Evolutionary conservation across 1,140 invertebrate species (phyloP).

Genomic region (Andricus grossulariae): DNA sequence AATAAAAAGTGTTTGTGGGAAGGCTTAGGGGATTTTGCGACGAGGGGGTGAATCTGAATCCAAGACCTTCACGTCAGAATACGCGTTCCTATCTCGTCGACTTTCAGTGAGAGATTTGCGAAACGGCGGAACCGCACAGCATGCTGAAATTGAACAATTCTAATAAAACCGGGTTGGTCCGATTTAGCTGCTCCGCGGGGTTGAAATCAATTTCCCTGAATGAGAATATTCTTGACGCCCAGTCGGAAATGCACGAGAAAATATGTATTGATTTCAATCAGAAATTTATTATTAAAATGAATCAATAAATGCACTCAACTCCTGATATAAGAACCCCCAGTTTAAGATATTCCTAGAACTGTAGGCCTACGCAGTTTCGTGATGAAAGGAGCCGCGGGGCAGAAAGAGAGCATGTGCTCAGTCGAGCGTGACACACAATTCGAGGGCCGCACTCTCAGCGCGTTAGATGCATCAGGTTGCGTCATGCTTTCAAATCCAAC

Average conservation of each 20-base stretch:
- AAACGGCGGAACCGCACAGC: conserved; percentile 7
- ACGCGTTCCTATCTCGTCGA: conserved; percentile 17
- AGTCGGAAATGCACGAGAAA: not conserved
- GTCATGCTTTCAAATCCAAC: too few species aligned
- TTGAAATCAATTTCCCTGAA: conserved; percentile 6
- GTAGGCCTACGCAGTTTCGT: too few species aligned
- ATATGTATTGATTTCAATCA: too few species aligned
- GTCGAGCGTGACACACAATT: too few species aligned
- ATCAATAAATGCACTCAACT: too few species aligned
- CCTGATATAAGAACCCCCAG: too few species aligned
- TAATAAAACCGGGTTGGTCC: conserved; percentile 26
- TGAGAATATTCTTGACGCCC: not conserved
- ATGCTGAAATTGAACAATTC: conserved; percentile 27
- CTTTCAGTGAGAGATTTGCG: conserved; percentile 20
- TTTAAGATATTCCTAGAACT: too few species aligned
- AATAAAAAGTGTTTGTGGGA: conserved; percentile 7
- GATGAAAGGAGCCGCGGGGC: too few species aligned
- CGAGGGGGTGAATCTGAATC: not conserved
- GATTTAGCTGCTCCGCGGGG: conserved; percentile 1
- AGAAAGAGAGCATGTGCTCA: too few species aligned
- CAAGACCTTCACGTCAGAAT: conserved; percentile 1
- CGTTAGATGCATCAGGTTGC: too few species aligned
- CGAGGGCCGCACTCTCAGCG: too few species aligned
- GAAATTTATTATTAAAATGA: too few species aligned
- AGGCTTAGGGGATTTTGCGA: conserved; percentile 16